A percentile compares a stretch with the other conserved stretches of the same genome.
These are phyloP conservation scores for Halotydeus destructor DNA, from an alignment of 1,140 invertebrate species.

Conservation along the genomic window DNA sequence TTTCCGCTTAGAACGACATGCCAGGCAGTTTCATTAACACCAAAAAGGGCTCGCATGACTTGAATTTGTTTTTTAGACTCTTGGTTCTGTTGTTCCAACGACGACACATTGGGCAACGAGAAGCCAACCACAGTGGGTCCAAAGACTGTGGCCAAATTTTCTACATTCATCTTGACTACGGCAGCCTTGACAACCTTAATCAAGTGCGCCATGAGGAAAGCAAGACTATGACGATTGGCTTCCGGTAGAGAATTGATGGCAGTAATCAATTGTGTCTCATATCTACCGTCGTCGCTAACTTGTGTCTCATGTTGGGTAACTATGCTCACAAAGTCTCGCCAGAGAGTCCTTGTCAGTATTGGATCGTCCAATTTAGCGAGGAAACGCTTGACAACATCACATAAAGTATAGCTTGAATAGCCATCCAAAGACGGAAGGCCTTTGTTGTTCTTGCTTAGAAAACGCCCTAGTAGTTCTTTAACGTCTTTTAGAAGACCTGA, in stretches of 20 bases:
- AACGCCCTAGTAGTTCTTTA: slow-evolving; percentile 59
- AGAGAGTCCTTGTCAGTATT: slow-evolving; percentile 46
- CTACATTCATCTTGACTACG: slow-evolving; percentile 52
- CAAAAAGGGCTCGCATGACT: too few species aligned
- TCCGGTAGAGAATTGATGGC: slow-evolving; percentile 49
- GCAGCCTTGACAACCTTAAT: slow-evolving; percentile 46
- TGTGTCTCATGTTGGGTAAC: slow-evolving; percentile 36
- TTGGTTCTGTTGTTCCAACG: too few species aligned
- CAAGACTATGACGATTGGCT: slow-evolving; percentile 66
- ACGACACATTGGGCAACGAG: too few species aligned
- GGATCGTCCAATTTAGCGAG: slow-evolving; percentile 59
- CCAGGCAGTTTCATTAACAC: too few species aligned
- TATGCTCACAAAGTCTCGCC: slow-evolving; percentile 59
- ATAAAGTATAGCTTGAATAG: slow-evolving; percentile 51
- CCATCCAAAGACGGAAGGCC: slow-evolving; percentile 41
- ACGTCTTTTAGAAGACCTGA: slow-evolving; percentile 63
- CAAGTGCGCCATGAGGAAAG: slow-evolving; percentile 59
- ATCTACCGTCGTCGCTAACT: slow-evolving; percentile 26
- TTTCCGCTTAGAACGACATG: too few species aligned
- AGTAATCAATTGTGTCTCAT: slow-evolving; percentile 33
- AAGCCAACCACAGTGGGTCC: slow-evolving; percentile 64
- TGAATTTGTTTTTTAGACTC: too few species aligned
- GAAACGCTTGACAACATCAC: slow-evolving; percentile 68
- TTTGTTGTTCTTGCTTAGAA: slow-evolving; percentile 36
- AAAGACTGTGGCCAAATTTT: slow-evolving; percentile 56